Evolutionary conservation across 2,888 invertebrate genomes (phyloP).

Genomic region (Protophormia terraenovae): DNA sequence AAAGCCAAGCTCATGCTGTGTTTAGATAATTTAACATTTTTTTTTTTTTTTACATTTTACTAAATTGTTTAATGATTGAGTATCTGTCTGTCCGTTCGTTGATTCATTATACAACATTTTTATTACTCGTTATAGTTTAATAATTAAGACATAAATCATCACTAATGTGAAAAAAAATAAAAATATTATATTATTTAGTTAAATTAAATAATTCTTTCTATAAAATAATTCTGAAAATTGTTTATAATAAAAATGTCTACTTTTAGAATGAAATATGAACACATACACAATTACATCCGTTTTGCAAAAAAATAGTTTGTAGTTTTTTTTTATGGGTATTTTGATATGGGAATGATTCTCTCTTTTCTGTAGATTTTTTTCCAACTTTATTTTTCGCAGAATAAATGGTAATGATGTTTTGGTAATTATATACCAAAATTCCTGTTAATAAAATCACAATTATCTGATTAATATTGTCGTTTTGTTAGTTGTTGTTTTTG

Average conservation of each 20-base stretch:
- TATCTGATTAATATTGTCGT: constrained; percentile 55
- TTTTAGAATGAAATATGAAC: constrained; percentile 2
- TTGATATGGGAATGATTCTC: constrained; percentile 38
- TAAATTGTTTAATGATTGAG: neutral
- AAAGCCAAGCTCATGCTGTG: neutral
- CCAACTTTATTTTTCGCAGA: constrained; percentile 45
- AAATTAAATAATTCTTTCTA: neutral
- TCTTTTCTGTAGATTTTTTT: neutral
- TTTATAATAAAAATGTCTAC: constrained; percentile 2
- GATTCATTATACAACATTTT: constrained; percentile 1
- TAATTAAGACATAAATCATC: constrained; percentile 43
- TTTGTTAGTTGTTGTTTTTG: neutral
- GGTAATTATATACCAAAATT: constrained; percentile 65
- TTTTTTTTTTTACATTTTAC: too few relatives aligned
- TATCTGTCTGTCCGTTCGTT: neutral
- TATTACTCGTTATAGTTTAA: constrained; percentile 31
- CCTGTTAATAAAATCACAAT: constrained; percentile 62
- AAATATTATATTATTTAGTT: neutral
- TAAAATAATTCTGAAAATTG: neutral
- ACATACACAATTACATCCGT: constrained; percentile 39
- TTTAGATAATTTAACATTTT: constrained; percentile 16
- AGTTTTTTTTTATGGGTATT: neutral
- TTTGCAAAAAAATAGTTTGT: neutral
- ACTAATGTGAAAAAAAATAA: constrained; percentile 4
- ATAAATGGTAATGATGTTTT: constrained; percentile 41